These are phyloP conservation scores for Etheostoma spectabile DNA, from an alignment of 2,113 vertebrate species.

Conservation along the genomic window DNA sequence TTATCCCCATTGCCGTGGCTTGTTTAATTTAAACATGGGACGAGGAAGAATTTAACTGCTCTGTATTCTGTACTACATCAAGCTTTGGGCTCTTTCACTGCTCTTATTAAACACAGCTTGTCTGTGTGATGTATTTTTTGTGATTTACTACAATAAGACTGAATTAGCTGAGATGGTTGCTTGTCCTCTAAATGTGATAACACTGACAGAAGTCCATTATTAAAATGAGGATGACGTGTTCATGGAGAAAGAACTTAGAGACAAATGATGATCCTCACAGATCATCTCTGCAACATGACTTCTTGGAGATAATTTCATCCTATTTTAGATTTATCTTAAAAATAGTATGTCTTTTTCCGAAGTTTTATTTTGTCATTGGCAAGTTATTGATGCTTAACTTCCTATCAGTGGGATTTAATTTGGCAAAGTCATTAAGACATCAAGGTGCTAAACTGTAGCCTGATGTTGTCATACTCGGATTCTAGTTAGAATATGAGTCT, in stretches of 20 bases:
- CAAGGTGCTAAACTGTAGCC: too few relatives aligned
- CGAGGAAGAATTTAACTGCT: neutral
- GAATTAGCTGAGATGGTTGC: constrained; percentile 5
- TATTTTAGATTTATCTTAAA: constrained; percentile 22
- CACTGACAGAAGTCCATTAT: constrained; percentile 20
- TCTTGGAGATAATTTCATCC: constrained; percentile 20
- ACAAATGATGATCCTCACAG: neutral
- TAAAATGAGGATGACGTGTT: constrained; percentile 27
- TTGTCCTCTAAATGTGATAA: constrained; percentile 28
- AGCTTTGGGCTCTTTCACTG: neutral
- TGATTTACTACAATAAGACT: neutral
- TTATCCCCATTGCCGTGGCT: constrained; percentile 2
- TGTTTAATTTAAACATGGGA: constrained; percentile 30
- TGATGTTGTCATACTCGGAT: too few relatives aligned
- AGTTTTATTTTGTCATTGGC: neutral
- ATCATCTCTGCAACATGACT: constrained; percentile 22
- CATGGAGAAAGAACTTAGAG: constrained; percentile 1
- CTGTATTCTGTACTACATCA: constrained; percentile 10
- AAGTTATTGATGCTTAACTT: neutral
- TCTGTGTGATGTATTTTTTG: constrained; percentile 15
- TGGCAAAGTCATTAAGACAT: neutral
- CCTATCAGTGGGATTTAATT: neutral
- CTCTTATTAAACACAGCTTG: constrained; percentile 25
- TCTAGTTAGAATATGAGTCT: too few relatives aligned
- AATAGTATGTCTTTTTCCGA: neutral